These are phyloP conservation scores for Tetragonula carbonaria DNA, from an alignment of 2,888 invertebrate genomes.

Conservation along the genomic window DNA sequence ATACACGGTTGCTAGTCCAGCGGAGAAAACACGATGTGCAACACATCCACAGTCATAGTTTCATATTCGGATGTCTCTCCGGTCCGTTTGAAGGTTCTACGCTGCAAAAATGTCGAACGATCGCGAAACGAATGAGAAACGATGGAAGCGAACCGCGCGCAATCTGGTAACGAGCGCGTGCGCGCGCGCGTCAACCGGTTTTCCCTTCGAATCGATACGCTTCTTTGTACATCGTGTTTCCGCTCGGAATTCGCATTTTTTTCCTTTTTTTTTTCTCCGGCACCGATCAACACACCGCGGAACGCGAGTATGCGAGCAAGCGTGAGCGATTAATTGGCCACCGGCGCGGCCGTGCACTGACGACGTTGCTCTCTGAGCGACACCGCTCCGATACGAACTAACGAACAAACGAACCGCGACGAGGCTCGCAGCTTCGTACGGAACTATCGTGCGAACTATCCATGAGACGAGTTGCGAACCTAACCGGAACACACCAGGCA, in stretches of 20 bases:
- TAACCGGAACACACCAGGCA: background rate
- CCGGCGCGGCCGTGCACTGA: constrained; percentile 26
- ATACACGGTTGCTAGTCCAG: too few relatives aligned
- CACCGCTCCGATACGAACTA: constrained; percentile 33
- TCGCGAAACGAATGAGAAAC: constrained; percentile 18
- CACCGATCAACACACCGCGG: constrained; percentile 43
- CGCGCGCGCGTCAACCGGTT: constrained; percentile 16
- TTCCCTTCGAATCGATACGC: constrained; percentile 29
- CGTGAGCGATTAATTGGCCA: constrained; percentile 67
- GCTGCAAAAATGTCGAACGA: constrained; percentile 6
- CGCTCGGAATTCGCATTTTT: constrained; percentile 37
- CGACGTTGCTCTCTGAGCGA: constrained; percentile 35
- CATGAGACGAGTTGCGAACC: background rate
- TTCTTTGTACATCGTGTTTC: constrained; percentile 38
- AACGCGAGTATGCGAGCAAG: constrained; percentile 30
- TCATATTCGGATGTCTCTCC: background rate
- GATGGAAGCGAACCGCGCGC: constrained; percentile 11
- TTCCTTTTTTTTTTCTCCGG: background rate
- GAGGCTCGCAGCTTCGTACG: background rate
- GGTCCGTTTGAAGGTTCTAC: background rate
- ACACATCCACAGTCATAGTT: too few relatives aligned
- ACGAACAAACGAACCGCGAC: constrained; percentile 56
- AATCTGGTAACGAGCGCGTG: constrained; percentile 19
- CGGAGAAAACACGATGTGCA: too few relatives aligned
- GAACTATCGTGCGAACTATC: too few relatives aligned